Evolutionary conservation across 2,888 invertebrate species (phyloP).

Genomic region (Pandemis heparana): DNA sequence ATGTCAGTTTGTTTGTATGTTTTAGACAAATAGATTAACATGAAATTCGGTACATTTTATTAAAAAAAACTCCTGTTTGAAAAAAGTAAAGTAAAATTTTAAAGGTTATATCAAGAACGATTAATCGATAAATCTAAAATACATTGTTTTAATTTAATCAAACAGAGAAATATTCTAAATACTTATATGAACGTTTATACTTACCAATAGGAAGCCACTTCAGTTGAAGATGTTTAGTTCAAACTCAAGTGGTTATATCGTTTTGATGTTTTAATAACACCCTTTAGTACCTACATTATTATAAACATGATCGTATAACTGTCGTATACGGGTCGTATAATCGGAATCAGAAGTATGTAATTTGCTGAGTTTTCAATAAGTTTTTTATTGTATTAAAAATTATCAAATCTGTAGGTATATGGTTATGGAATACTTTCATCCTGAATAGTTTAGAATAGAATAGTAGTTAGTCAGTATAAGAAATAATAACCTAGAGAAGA

Average conservation of each 20-base stretch:
- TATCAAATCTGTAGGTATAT: too few species aligned
- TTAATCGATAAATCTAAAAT: not conserved
- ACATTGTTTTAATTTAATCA: not conserved
- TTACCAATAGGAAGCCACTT: constrained; percentile 17
- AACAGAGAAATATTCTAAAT: not conserved
- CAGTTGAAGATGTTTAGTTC: constrained; percentile 23
- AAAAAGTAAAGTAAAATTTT: too few species aligned
- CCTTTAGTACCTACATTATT: too few species aligned
- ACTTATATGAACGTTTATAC: not conserved
- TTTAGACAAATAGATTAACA: too few species aligned
- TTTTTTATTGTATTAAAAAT: not conserved
- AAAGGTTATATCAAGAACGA: too few species aligned
- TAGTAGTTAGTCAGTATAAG: too few species aligned
- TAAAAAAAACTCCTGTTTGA: too few species aligned
- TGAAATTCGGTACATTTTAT: too few species aligned
- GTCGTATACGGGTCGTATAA: constrained; percentile 11
- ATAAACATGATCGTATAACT: constrained; percentile 15
- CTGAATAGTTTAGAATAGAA: too few species aligned
- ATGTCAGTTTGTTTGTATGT: not conserved
- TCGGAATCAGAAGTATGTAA: not conserved
- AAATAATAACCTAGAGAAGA: too few species aligned
- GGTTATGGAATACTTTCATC: too few species aligned
- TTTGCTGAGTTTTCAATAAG: not conserved
- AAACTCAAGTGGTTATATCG: constrained; percentile 12
- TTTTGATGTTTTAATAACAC: constrained; percentile 10